A percentile compares a stretch with the other conserved stretches of the same genome.
These are phyloP conservation scores for Gallinago solitaria DNA, from an alignment of 2,797 vertebrate species.

Conservation along the genomic window DNA sequence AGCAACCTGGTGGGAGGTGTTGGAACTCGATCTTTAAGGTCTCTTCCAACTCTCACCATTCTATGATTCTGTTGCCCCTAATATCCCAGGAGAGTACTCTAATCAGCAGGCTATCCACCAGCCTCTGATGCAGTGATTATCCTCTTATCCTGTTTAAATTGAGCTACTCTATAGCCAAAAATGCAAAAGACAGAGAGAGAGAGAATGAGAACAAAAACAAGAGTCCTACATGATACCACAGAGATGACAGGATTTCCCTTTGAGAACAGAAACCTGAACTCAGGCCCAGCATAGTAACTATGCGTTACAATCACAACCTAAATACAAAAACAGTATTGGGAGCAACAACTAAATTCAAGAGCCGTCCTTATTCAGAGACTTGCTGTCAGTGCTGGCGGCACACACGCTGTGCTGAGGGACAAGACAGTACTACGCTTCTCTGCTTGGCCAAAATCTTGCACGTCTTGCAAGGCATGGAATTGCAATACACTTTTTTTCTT, in stretches of 20 bases:
- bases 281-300: background rate
- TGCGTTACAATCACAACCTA: background rate
- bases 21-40: no score
- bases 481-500: background rate
- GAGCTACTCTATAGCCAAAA: background rate
- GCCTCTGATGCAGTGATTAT: background rate
- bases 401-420: background rate
- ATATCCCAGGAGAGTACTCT: background rate
- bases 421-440: background rate
- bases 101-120: background rate
- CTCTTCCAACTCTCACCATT: no score
- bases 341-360: background rate
- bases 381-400: background rate
- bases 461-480: background rate
- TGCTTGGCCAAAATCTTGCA: background rate
- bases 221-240: background rate
- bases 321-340: background rate
- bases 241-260: background rate
- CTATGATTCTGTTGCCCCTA: background rate
- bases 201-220: background rate
- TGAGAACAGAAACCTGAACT: background rate
- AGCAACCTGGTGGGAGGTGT: no score
- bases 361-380: background rate
- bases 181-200: background rate
- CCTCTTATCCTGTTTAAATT: background rate